Evolutionary conservation across 2,797 vertebrate species (phyloP).

Genomic region (Channallabes apus): DNA sequence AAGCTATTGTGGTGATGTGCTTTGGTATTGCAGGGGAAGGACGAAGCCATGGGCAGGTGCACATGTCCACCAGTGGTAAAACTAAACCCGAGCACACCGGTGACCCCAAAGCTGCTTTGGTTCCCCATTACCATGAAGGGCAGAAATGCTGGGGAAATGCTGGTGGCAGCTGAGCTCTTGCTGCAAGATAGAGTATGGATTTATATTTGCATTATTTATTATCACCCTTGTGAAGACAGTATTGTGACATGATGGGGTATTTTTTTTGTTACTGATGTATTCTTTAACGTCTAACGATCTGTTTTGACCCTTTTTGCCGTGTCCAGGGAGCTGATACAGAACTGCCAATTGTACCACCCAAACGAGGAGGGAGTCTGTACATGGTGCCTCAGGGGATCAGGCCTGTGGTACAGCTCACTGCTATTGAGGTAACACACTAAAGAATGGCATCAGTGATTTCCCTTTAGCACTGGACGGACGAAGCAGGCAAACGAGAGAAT

Average conservation of each 20-base stretch:
- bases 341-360: conserved; percentile 90
- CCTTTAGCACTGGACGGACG: neutral
- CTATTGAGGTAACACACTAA: conserved; percentile 84
- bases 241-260: neutral
- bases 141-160: conserved; percentile 81
- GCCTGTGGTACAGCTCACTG: conserved; percentile 96
- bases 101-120: conserved; percentile 87
- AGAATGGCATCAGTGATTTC: conserved; percentile 14
- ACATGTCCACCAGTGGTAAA: conserved; percentile 85
- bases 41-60: conserved; percentile 91
- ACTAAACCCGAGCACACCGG: conserved; percentile 75
- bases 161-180: conserved; percentile 90
- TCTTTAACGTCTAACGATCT: conserved; percentile 22
- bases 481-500: conserved; percentile 62
- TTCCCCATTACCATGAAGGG: conserved; percentile 84
- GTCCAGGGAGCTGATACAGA: conserved; percentile 75
- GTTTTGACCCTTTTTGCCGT: conserved; percentile 4
- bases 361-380: conserved; percentile 85
- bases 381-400: conserved; percentile 98
- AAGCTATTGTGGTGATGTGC: conserved; percentile 26
- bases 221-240: neutral
- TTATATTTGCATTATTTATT: neutral
- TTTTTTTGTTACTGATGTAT: neutral
- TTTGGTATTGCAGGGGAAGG: conserved; percentile 82
- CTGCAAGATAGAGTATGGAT: conserved; percentile 83